Base-by-base conservation (phyloP, 1,140 invertebrate species). In the Babylonia areolata region DNA sequence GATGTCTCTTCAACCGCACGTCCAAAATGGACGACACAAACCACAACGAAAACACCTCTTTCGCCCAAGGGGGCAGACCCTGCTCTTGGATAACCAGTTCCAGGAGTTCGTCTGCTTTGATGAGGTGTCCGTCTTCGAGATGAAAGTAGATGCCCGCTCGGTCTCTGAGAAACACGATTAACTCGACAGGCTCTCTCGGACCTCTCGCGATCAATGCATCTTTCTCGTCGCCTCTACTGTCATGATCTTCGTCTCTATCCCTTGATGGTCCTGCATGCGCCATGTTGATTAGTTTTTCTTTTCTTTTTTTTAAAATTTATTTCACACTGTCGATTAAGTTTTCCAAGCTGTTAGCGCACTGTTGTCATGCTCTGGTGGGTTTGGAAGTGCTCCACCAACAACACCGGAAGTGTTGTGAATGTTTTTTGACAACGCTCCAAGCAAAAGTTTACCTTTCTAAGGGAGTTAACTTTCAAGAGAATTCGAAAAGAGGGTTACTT, bases 1-100 rank as follows among this genome's bases (percentile, higher is more conserved):
- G 97, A 89, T 96, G 96, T 2, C 97, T 96, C 94, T 98, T 97
- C 71, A 99, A 92, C 92, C 98, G 97, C 31, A 79, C 81, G 95
- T 95, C 95, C 83, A 96, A 89, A 85, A 96, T 95, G 2, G 95
- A 94, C 42, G 96, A 96, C 80, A 95, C 95, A 91, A 97, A 95
- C 96, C 96, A 97, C 20, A 97, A 88, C 6, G 96, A 95, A 90
- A 97, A 97, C 9, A 96, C 95, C 88, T 95, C 94, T 78, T 94
- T 91, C 58, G 96, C 94, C 73, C 94, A 94, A 87, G 95, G 95
- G 3, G 96, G 94, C 35, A 96, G 89, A 89, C 96, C 95, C 85
- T 95, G 94, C 88, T 96, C 96, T 9, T 94, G 92, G 28, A 95
- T 90, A 39, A 96, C 94, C 79, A 95, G 91, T 39, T 95, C 93